A percentile compares a stretch with the other conserved stretches of the same genome.
phyloP scores from a whole-genome alignment of 1,140 invertebrate genomes.

The Copidosoma floridanum region DNA sequence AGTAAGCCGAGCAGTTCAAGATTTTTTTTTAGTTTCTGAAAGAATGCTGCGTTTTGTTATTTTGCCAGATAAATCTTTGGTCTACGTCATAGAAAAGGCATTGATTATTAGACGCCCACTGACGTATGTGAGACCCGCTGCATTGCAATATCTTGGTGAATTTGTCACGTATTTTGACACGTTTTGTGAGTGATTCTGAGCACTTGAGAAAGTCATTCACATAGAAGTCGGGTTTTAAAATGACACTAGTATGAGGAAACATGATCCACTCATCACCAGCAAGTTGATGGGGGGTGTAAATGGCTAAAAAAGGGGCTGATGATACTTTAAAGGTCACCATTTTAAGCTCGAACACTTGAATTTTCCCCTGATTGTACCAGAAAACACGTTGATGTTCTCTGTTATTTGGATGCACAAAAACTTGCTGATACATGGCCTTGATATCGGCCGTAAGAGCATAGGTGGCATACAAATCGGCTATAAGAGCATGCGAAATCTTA shows the following conservation, averaged over 20 bases:
- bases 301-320: slow-evolving; percentile 19
- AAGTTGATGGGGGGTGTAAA: slow-evolving; percentile 1
- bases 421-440: slow-evolving; percentile 49
- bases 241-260: slow-evolving; percentile 30
- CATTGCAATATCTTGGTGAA: no score
- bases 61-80: no score
- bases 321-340: slow-evolving; percentile 35
- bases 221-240: slow-evolving; percentile 41
- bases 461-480: slow-evolving; percentile 31
- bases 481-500: background rate
- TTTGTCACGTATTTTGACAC: no score
- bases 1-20: no score
- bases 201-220: slow-evolving; percentile 55
- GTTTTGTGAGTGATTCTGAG: no score
- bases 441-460: no score
- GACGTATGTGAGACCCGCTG: no score
- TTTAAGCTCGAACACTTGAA: slow-evolving; percentile 14
- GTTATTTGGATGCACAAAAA: slow-evolving; percentile 27
- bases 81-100: no score
- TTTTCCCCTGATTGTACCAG: background rate
- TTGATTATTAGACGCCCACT: no score
- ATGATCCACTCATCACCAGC: slow-evolving; percentile 5
- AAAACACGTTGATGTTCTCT: background rate
- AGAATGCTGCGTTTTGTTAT: no score
- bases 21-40: no score